Percentiles rank a stretch among this genome's conserved stretches.
These are phyloP conservation scores for Opisthograptis luteolata DNA, from an alignment of 2,888 invertebrate species.

Conservation along the genomic window DNA sequence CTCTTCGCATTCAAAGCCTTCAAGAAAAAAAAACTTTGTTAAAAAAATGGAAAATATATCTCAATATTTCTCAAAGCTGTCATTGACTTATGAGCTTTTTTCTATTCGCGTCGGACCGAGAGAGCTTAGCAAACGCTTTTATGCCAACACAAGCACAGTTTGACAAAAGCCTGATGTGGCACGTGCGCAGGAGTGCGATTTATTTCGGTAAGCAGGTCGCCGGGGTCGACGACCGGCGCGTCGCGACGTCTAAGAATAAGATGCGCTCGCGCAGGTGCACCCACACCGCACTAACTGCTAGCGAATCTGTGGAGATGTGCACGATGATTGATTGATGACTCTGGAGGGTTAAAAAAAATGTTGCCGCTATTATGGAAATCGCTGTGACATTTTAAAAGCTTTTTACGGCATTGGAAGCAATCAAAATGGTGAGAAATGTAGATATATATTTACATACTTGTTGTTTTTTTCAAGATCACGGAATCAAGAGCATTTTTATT, in stretches of 20 bases:
- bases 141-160: conserved; percentile 23
- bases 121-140: conserved; percentile 12
- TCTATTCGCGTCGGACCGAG: background rate
- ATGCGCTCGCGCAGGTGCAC: conserved; percentile 75
- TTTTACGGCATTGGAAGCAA: conserved; percentile 21
- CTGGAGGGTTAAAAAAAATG: conserved; percentile 20
- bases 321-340: conserved; percentile 26
- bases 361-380: conserved; percentile 39
- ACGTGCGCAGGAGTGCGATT: conserved; percentile 59
- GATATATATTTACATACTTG: background rate
- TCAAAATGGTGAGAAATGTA: conserved; percentile 19
- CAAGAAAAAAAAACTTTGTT: too few relatives aligned
- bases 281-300: conserved; percentile 9
- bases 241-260: conserved; percentile 77
- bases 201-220: conserved; percentile 82
- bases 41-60: background rate
- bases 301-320: conserved; percentile 12
- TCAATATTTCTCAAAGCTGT: conserved; percentile 1
- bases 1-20: too few relatives aligned
- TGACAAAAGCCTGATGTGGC: conserved; percentile 54
- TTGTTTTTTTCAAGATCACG: too few relatives aligned
- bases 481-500: too few relatives aligned
- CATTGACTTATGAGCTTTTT: conserved; percentile 1
- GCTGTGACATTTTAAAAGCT: conserved; percentile 27
- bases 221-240: conserved; percentile 73